Evolutionary conservation across 2,888 invertebrate species (phyloP), one percentile per base, ranked within the genome.

Genomic region (Phrixothrix hirtus): DNA sequence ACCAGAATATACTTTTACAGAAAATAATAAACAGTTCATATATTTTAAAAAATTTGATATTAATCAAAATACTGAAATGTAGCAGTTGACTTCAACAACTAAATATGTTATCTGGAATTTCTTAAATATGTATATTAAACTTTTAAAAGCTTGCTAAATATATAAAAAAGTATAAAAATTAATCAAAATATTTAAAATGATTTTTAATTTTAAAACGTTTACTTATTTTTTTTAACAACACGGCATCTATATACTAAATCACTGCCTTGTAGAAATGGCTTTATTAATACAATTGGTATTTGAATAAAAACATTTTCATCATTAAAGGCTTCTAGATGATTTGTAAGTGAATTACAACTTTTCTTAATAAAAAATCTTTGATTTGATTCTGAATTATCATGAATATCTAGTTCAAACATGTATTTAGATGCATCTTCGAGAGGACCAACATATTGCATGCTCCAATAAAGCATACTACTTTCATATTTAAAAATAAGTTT

Each of bases 331-430:
- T 21, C 21, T 7, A 5, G 4, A 21, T 21, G 21, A 21, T 3
- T 7, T 7, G 21, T 21, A 21, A 21, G 21, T 5, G 7, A 3
- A 21, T 7, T 21, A 27, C 44, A 44, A 7, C 9, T 13, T 35
- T 16, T 21, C 35, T 27, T 44, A 12, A 44, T 6, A 35, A 35
- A 44, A 1, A 44, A 15, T 15, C 35, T 34, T 5, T 44, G 34
- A 11, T 36, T 15, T 1, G 1, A 5, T 16, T 25, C 10, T 12
- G 2, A 30, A n/a, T 44, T 34, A 9, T 44, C 44, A n/a, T 25
- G 11, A 13, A 73, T 58, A 56, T 72, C 71, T 4, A 72, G 46
- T 52, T 70, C 71, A 48, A 65, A 71, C 43, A 59, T 61, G 38
- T 65, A 71, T 9, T 62, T 58, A 2, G 27, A 26, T 42, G 60